Evolutionary conservation across 2,888 invertebrate species (phyloP).

Genomic region (Drosophila atripex): DNA sequence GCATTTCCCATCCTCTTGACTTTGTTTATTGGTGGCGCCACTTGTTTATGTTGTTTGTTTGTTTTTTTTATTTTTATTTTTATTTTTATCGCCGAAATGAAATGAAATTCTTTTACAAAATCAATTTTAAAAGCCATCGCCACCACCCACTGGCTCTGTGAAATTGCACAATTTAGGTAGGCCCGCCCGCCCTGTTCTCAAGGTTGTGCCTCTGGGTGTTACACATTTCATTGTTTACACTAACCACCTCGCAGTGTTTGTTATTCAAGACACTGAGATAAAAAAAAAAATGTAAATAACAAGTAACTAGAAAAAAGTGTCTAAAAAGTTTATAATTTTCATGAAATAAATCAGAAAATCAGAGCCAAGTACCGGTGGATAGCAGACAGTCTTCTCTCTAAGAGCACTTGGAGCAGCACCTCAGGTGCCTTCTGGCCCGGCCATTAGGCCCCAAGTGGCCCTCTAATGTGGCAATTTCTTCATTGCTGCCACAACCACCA

Average conservation of each 20-base stretch:
- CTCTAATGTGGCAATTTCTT: conserved; percentile 47
- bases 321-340: not conserved
- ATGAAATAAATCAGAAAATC: not conserved
- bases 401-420: too few species aligned
- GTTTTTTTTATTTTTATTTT: conserved; percentile 8
- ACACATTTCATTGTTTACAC: conserved; percentile 46
- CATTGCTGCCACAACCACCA: conserved; percentile 2
- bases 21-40: conserved; percentile 45
- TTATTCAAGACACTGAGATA: not conserved
- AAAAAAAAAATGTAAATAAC: not conserved
- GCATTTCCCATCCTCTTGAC: not conserved
- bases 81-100: conserved; percentile 34
- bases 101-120: conserved; percentile 41
- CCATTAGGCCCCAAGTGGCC: conserved; percentile 57
- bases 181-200: conserved; percentile 38
- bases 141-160: conserved; percentile 13
- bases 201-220: conserved; percentile 48
- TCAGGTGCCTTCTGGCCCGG: conserved; percentile 9
- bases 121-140: not conserved
- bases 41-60: conserved; percentile 34
- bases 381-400: too few species aligned
- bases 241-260: not conserved
- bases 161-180: conserved; percentile 60
- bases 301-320: too few species aligned
- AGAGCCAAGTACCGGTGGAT: too few species aligned